Evolutionary conservation across 2,888 invertebrate genomes (phyloP), one percentile per base, ranked within the genome.

Genomic region (Tetragnatha montana): DNA sequence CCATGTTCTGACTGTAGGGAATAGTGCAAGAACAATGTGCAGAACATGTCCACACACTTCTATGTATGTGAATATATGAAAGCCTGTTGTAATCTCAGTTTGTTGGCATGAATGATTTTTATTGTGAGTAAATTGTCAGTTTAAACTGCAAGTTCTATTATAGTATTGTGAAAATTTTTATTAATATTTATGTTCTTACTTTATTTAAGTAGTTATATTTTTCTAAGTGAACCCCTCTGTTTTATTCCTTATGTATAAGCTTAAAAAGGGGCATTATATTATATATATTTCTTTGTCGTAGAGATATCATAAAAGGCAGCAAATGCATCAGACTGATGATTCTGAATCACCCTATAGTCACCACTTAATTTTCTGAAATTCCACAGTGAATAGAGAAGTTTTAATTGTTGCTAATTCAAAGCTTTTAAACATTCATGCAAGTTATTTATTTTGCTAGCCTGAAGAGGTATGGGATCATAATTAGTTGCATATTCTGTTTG

Each of bases 41-140:
- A 49, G 86, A 90, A 90, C 89, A 90, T 90, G 89, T 82, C 82
- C 81, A 89, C 89, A 89, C 89, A 90, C 89, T 86, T 79, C 78
- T 90, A 81, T 89, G 81, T 85, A 81, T 81, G 85, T 83, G 73
- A 84, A 81, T 89, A 76, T 84, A 89, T 89, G 88, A 85, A 89
- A 89, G 89, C 84, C 76, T 89, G 60, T 60, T 60, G 89, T 85
- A 89, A 89, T 89, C 89, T 89, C 89, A 86, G 85, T 85, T 89
- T 84, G 86, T 73, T 78, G 73, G 85, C 89, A 89, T 85, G 89
- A 85, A 85, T 83, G 82, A 85, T 85, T 85, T 86, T 89, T 81
- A 75, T 80, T 85, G 69, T 81, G 75, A 68, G 35, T 35, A 35
- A 85, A 78, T 81, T 79, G 22, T 84, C 84, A 74, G 74, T 89